phyloP scores from a whole-genome alignment of 2,888 invertebrate genomes.

The Mystacides longicornis region DNA sequence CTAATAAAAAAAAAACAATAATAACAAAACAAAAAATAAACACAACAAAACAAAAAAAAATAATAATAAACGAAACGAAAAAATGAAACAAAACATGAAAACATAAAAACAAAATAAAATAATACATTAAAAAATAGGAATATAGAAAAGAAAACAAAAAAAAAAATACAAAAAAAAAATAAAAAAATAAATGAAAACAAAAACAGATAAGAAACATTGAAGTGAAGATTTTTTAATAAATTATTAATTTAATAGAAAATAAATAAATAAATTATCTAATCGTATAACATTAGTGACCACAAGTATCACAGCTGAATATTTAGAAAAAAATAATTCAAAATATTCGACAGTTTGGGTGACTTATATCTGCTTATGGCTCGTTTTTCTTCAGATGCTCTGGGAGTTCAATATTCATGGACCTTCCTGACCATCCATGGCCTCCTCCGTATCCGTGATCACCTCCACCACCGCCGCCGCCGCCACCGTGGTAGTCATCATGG shows the following conservation, averaged over 20 bases:
- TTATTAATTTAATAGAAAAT: constrained; percentile 1
- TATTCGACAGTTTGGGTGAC: background rate
- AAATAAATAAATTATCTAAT: constrained; percentile 11
- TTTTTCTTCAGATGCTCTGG: constrained; percentile 25
- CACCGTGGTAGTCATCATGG: constrained; percentile 48
- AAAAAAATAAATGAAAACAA: constrained; percentile 12
- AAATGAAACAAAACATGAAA: constrained; percentile 15
- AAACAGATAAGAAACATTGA: background rate
- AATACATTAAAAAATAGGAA: constrained; percentile 8
- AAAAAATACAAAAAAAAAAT: constrained; percentile 13
- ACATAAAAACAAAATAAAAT: constrained; percentile 11
- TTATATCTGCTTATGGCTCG: constrained; percentile 8
- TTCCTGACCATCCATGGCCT: constrained; percentile 33
- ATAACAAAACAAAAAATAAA: background rate
- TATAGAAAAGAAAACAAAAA: constrained; percentile 12
- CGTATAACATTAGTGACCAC: background rate
- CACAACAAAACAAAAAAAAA: background rate
- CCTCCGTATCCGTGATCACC: constrained; percentile 35
- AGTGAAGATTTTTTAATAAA: constrained; percentile 3
- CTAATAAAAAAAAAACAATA: background rate
- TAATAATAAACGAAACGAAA: constrained; percentile 5
- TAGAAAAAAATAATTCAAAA: background rate
- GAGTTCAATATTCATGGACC: constrained; percentile 32
- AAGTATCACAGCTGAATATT: background rate
- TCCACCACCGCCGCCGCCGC: constrained; percentile 28